Evolutionary conservation across 2,797 vertebrate species (phyloP), one percentile per base, ranked within the genome.

Genomic region (Tarsius wallacei): DNA sequence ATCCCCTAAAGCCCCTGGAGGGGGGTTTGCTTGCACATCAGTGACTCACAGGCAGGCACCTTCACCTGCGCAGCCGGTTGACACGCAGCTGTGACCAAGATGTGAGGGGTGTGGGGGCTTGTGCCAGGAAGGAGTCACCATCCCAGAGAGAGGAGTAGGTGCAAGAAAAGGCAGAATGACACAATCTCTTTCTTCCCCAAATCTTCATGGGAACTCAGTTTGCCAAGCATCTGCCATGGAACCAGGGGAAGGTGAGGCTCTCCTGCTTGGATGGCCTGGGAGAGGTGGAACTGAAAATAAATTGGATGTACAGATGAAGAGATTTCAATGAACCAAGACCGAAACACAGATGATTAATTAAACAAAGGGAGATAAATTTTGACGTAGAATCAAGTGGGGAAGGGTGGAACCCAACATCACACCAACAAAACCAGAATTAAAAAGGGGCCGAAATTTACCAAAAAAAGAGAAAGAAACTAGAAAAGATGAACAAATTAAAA

Each of bases 51-150:
- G 74, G 7, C 31, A 92, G 26, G 14, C 3, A 66, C 33, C 93
- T 59, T 93, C 11, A 64, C 97, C 91, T 71, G 83, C 36, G 84
- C 70, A 63, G 77, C 95, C 16, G 47, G 93, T 73, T 96, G 96
- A 85, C 93, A 95, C 36, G 31, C 51, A 94, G 82, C 61, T 87
- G 14, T 98, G 96, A 97, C 70, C 97, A 96, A 96, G n/a, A 49
- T 36, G 86, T 83, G 47, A 47, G 78, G 63, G 91, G 80, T 63
- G 76, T 89, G 33, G n/a, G 36, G 76, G 13, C 84, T 96, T 78
- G 93, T 33, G 22, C 31, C 24, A 84, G 57, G 80, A 73, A 87
- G n/a, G 66, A 96, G 66, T 94, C 96, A 97, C 42, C 59, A 31
- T 70, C 89, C 71, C 22, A 42, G 59, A 80, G 68, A 95, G 47